Conservation (phyloP, 1,140 invertebrate genomes). For the Heliconius eleuchia region DNA sequence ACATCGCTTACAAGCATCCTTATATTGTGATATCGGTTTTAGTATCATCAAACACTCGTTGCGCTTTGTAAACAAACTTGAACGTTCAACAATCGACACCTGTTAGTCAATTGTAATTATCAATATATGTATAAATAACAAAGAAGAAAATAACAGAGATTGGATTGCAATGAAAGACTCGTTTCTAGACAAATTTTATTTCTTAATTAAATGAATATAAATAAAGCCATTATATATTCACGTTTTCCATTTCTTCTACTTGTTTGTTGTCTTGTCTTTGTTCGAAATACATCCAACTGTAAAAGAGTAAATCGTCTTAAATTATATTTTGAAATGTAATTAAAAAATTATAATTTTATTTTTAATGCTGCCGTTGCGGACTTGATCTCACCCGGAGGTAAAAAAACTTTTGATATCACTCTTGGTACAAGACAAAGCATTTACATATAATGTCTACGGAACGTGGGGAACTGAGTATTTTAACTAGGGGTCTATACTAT, state of each 20-base stretch:
- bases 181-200: constrained; percentile 28
- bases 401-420: too few species aligned
- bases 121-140: background rate
- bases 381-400: too few species aligned
- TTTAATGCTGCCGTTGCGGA: too few species aligned
- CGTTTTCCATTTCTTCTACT: constrained; percentile 63
- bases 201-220: constrained; percentile 29
- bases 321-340: background rate
- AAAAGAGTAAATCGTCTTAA: constrained; percentile 26
- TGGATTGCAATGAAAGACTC: constrained; percentile 25
- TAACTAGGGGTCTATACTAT: too few species aligned
- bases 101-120: background rate
- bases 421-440: too few species aligned
- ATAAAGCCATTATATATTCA: constrained; percentile 49
- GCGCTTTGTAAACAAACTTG: constrained; percentile 8
- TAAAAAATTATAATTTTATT: background rate
- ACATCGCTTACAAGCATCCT: constrained; percentile 60
- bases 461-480: too few species aligned
- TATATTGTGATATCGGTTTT: constrained; percentile 65
- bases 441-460: too few species aligned
- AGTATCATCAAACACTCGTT: constrained; percentile 43
- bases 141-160: background rate
- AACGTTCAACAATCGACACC: constrained; percentile 1
- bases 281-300: constrained; percentile 77
- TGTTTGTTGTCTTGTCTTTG: constrained; percentile 63